phyloP scores from a whole-genome alignment of 2,797 vertebrate genomes.

The Sarcoramphus papa region DNA sequence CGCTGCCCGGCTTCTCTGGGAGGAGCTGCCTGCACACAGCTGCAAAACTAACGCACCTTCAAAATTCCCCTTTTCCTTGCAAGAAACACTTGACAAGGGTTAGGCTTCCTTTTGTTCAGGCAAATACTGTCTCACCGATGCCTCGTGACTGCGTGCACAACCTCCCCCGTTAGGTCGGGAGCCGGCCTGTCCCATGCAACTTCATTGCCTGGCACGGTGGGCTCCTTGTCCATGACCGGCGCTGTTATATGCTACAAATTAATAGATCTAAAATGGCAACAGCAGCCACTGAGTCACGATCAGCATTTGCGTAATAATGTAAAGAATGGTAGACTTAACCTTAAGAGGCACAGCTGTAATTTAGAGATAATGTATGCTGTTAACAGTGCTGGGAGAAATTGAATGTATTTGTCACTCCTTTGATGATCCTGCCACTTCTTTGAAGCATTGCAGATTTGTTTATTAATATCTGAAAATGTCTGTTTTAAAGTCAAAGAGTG shows the following conservation, averaged over 20 bases:
- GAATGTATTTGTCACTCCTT: not conserved
- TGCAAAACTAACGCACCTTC: not conserved
- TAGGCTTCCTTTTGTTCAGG: not conserved
- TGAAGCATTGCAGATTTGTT: not conserved
- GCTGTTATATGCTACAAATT: not conserved
- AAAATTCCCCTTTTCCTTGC: not conserved
- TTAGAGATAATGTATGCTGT: not conserved
- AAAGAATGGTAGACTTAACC: not conserved
- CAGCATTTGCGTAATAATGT: not conserved
- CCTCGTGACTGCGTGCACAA: rapidly evolving
- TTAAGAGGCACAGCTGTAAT: not conserved
- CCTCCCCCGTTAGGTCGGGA: not conserved
- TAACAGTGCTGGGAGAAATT: not conserved
- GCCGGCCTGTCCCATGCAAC: rapidly evolving
- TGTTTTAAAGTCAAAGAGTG: not conserved
- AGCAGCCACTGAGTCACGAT: not conserved
- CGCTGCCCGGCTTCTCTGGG: not conserved
- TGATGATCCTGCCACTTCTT: not conserved
- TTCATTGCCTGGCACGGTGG: not conserved
- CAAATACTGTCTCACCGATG: rapidly evolving
- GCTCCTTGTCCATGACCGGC: not conserved
- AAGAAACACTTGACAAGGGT: not conserved
- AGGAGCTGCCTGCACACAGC: not conserved
- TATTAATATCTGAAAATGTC: not conserved
- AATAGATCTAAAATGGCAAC: not conserved